Evolutionary conservation across 23 tunicate genomes (phyloP), one percentile per base, ranked within the genome.

Genomic region (Ascidia mentula): DNA sequence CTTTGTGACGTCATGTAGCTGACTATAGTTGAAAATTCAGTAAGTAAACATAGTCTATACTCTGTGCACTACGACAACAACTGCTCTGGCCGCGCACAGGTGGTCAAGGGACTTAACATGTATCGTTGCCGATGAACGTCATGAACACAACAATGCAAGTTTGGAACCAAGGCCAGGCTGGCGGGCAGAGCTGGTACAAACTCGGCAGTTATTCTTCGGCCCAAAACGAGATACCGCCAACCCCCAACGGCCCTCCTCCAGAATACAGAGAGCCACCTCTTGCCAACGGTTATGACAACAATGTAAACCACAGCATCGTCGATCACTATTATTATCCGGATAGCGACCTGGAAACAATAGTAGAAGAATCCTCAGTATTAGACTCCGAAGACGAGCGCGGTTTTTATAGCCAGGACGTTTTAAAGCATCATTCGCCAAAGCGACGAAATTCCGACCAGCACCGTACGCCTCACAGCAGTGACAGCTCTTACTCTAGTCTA

Each of bases 301-400:
- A 53, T 20, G 65, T 28, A 1, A 53, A 53, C 65, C 65, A 53
- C 65, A 53, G 73, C 46, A 32, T 86, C 36, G 84, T 79, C n/a
- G 84, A 86, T 72, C 80, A 86, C 73, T 86, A 86, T 46, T 93
- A 88, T 81, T 88, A 82, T 75, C 89, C 91, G 59, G 98, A 93
- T 72, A 88, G 94, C 38, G 98, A 93, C 77, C 80, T 93, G 37
- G 98, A 93, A 69, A 93, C 98, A 18, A 93, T 93, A 34, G 86
- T 65, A 46, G 98, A 93, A 42, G 98, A 93, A 79, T 92, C 97
- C 7, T 92, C 97, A 0, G 89, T 92, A 17, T 53, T 92, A 0
- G 97, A 92, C 24, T 93, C 98, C 9, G 98, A 93, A 32, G 83
- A 90, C 38, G 93, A 86, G 18, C 36, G 79, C 17, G 79, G 36